phyloP scores from a whole-genome alignment of 2,888 invertebrate species.

The Calameuta idolon region DNA sequence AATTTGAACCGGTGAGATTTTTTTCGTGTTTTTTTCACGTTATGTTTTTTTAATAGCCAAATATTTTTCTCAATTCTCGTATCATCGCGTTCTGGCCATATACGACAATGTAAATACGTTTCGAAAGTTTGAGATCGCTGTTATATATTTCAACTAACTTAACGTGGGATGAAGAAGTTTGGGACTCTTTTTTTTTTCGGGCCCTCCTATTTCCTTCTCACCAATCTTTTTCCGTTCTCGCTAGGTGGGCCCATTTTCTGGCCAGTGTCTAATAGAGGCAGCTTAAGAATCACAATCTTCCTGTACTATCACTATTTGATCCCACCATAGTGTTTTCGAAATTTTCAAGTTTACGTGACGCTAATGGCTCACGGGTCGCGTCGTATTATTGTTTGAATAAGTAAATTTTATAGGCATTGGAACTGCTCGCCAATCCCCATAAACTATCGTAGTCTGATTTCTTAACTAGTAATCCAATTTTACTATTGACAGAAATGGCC shows the following conservation, averaged over 20 bases:
- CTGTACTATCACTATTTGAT: background rate
- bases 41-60: background rate
- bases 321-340: slow-evolving; percentile 8
- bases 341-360: slow-evolving; percentile 20
- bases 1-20: background rate
- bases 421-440: slow-evolving; percentile 10
- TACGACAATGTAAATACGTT: background rate
- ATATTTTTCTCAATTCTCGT: background rate
- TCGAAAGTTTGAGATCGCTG: background rate
- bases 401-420: slow-evolving; percentile 14
- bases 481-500: background rate
- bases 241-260: slow-evolving; percentile 15
- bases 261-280: slow-evolving; percentile 8
- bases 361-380: slow-evolving; percentile 5
- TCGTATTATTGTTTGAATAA: slow-evolving; percentile 21
- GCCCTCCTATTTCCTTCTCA: background rate
- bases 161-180: background rate
- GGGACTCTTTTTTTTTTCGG: background rate
- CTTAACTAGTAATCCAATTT: background rate
- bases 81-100: background rate
- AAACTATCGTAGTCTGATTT: slow-evolving; percentile 10
- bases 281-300: slow-evolving; percentile 13
- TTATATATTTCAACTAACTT: background rate
- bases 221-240: background rate
- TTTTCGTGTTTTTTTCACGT: background rate